Base-by-base conservation (phyloP, 2,888 invertebrate genomes). In the Branchinecta sandiegonensis region DNA sequence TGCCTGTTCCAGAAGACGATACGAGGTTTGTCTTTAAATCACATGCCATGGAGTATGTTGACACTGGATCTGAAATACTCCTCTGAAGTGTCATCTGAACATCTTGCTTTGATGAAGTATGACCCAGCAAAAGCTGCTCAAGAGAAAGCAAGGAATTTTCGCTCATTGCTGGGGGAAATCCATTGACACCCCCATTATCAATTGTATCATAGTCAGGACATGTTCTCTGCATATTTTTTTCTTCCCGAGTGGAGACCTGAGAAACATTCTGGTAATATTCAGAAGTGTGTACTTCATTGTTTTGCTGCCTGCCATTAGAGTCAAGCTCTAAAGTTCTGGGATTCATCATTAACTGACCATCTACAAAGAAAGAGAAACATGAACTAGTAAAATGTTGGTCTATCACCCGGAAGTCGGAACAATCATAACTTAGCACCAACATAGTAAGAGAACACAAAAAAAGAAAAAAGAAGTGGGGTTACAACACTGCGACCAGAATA, bases 91-190 rank as follows among this genome's bases (percentile, higher is more conserved):
- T 37, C 37, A 37, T 37, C 14, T 56, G 63, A 8, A 56, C 63
- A 17, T 56, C 63, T 11, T 56, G 63, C 23, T 23, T 56, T 17
- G 63, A 56, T 56, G 63, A 23, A 17, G 63, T 17, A 23, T 56
- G 63, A 10, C 23, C 63, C n/a, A 23, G 10, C 63, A 56, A 56
- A 56, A 56, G 63, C 63, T 56, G 63, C 63, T 56, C 63, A n/a
- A 56, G 11, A n/a, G 63, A 17, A 9, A 56, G 11, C 23, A 56
- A 56, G 1, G 63, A 56, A 56, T 56, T 56, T 56, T 56, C 63
- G 10, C 63, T 56, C 63, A 56, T 56, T 17, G 63, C 63, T 56
- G 63, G 63, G 63, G 63, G n/a, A 56, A 56, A 56, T 17, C 23
- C 14, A 11, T 56, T 23, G 11, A n/a, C 23, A 17, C 14, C 23